These are phyloP conservation scores for Calidris pygmaea DNA, from an alignment of 2,113 vertebrate species.

Conservation along the genomic window DNA sequence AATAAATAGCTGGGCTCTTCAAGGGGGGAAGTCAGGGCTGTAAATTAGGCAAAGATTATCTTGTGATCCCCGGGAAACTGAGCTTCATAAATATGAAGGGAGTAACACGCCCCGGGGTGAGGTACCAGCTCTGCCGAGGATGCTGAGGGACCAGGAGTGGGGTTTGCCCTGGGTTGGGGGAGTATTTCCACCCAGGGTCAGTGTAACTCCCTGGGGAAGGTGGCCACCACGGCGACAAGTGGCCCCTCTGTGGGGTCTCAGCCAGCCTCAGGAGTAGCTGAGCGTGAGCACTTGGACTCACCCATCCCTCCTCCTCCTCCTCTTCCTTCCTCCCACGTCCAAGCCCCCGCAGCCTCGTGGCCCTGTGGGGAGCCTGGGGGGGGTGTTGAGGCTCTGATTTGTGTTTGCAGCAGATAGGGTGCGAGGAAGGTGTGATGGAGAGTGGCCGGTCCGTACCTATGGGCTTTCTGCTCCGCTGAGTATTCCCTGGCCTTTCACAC, in stretches of 20 bases:
- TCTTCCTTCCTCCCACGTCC: accelerated
- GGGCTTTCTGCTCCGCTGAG: background rate
- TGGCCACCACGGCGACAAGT: accelerated
- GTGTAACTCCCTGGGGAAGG: background rate
- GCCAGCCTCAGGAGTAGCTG: background rate
- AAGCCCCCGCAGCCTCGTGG: background rate
- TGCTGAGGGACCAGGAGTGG: accelerated
- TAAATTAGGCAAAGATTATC: background rate
- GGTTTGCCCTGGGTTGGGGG: background rate
- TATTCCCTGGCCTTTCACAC: background rate
- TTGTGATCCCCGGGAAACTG: background rate
- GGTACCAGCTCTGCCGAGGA: background rate
- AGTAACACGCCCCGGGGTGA: accelerated
- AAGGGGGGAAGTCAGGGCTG: background rate
- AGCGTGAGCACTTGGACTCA: accelerated
- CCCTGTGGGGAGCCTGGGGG: accelerated
- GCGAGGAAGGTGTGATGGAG: background rate
- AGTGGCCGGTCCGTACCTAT: accelerated
- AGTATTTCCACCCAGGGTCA: accelerated
- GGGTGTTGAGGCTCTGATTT: background rate
- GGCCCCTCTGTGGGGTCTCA: accelerated
- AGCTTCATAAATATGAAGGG: background rate
- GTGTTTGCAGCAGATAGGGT: background rate
- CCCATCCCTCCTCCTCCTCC: accelerated
- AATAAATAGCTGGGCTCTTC: background rate